Conservation (phyloP, 2,113 vertebrate genomes). For the Pavo muticus region DNA sequence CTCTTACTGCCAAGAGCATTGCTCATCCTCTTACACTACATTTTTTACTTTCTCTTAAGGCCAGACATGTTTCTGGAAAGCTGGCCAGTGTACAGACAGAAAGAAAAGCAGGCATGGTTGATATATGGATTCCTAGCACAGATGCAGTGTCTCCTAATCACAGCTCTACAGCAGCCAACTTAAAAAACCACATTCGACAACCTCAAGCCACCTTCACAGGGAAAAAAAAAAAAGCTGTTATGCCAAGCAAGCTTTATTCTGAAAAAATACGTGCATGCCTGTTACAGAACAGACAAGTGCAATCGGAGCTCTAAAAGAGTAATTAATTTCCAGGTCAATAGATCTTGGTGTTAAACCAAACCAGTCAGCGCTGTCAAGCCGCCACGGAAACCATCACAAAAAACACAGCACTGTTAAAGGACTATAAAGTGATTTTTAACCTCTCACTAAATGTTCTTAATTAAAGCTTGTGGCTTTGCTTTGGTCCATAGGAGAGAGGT, state of each 20-base stretch:
- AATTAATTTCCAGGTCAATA: slow-evolving; percentile 30
- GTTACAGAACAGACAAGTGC: not conserved
- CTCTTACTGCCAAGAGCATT: not conserved
- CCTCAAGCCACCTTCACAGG: not conserved
- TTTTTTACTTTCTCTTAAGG: not conserved
- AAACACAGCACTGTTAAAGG: not conserved
- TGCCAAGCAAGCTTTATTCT: not conserved
- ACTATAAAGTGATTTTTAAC: not conserved
- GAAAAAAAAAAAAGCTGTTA: not conserved
- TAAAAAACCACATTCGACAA: not conserved
- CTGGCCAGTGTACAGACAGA: not conserved
- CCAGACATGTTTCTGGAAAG: not conserved
- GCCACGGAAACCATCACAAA: not conserved
- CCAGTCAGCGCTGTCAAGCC: not conserved
- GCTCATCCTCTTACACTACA: not conserved
- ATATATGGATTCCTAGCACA: not conserved
- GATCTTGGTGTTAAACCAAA: not conserved
- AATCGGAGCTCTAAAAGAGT: not conserved
- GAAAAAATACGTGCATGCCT: not conserved
- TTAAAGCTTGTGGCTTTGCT: not conserved
- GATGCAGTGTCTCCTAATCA: not conserved
- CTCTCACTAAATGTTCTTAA: not conserved
- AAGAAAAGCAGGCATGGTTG: not conserved
- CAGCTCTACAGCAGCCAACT: not conserved
- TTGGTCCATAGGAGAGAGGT: not conserved